Base-by-base conservation (phyloP, 2,888 invertebrate genomes). In the Calameuta pallipes region DNA sequence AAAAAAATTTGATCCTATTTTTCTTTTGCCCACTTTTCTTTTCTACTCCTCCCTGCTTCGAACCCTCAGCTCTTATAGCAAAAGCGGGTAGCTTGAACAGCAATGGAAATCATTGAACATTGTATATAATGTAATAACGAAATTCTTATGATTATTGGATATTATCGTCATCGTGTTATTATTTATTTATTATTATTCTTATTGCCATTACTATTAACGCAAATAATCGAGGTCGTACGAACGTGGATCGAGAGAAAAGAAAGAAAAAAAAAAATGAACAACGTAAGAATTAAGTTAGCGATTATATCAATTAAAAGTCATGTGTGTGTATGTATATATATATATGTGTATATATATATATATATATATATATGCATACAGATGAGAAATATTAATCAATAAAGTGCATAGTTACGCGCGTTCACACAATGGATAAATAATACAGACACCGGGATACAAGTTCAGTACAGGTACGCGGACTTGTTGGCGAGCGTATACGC, bases 61-160 rank as follows among this genome's bases (percentile, higher is more conserved):
- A 23, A 56, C 23, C 41, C 41, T 41, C 41, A 6, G 15, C 56
- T 56, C 23, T 56, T 15, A 56, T 56, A 23, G 56, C 36, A 9
- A 15, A 23, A 23, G 23, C 9, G 56, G 23, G 23, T 56, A 23
- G 23, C 56, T 9, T 56, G 74, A 34, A 70, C 15, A 76, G 37
- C 76, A 76, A 71, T 76, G 76, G 75, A 76, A 80, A 81, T 83
- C 85, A 85, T 85, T 84, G 85, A 84, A 80, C 82, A 15, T 71
- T 90, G 90, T 90, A 90, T 85, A 89, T 89, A 90, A 87, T 89
- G 87, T 87, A 89, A 89, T 84, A 87, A 86, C 86, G 82, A 82
- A 83, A 82, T 82, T 76, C 81, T 36, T n/a, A 56, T 23, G 15
- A 23, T 56, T 56, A 56, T 56, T 23, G 56, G 11, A 73, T 33